Conservation (phyloP, 2,797 vertebrate species). For the Neopelma chrysocephalum region DNA sequence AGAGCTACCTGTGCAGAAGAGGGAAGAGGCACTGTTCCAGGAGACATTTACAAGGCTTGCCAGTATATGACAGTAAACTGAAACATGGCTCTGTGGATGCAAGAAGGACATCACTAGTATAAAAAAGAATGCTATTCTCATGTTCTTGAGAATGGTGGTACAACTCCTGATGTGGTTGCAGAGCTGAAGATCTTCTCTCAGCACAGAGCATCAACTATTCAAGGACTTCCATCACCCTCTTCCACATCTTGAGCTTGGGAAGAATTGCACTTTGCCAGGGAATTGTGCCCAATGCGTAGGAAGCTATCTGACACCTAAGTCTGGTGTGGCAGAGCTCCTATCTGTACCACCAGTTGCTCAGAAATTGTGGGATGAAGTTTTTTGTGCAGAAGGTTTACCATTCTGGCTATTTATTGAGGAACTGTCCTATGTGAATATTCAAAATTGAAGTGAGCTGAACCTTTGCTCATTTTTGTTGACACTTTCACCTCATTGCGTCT, state of each 20-base stretch:
- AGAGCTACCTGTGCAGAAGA: neutral
- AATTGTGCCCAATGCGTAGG: neutral
- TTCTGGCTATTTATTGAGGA: neutral
- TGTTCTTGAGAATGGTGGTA: neutral
- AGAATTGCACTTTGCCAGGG: neutral
- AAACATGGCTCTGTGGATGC: neutral
- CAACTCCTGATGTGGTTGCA: neutral
- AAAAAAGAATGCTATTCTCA: neutral
- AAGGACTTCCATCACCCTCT: neutral
- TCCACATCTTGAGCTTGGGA: neutral
- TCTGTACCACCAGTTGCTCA: neutral
- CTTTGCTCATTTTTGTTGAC: neutral
- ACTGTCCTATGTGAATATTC: neutral
- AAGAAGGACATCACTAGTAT: neutral
- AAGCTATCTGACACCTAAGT: neutral
- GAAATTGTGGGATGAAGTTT: neutral
- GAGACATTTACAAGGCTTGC: neutral
- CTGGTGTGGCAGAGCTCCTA: neutral
- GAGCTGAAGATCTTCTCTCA: neutral
- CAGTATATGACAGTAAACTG: neutral
- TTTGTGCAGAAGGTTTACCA: neutral
- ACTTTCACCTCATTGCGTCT: neutral
- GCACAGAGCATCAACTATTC: neutral
- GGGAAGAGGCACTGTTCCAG: neutral
- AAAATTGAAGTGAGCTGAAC: neutral